Evolutionary conservation across 2,797 vertebrate genomes (phyloP).

Genomic region (Takifugu ocellatus): DNA sequence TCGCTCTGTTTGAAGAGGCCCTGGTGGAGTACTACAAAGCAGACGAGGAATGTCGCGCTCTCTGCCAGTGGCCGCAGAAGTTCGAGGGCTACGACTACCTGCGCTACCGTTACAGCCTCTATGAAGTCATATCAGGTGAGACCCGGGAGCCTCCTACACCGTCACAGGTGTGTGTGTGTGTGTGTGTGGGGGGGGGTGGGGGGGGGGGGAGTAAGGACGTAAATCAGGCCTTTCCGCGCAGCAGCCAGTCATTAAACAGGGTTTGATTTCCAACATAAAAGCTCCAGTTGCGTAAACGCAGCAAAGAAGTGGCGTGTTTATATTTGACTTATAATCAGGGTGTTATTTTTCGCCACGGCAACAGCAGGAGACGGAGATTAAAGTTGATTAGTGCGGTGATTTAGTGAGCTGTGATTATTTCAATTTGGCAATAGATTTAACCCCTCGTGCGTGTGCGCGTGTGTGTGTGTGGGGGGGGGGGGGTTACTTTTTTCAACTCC

Average conservation of each 20-base stretch:
- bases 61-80: slow-evolving; percentile 88
- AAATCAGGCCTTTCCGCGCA: slow-evolving; percentile 2
- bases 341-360: slow-evolving; percentile 41
- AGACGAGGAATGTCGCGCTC: slow-evolving; percentile 84
- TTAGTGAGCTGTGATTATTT: not conserved
- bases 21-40: slow-evolving; percentile 83
- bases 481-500: slow-evolving; percentile 16
- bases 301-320: slow-evolving; percentile 12
- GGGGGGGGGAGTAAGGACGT: no score
- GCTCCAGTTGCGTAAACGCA: slow-evolving; percentile 27
- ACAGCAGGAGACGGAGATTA: not conserved
- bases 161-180: slow-evolving; percentile 5
- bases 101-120: slow-evolving; percentile 83
- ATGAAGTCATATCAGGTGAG: slow-evolving; percentile 91
- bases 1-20: slow-evolving; percentile 83
- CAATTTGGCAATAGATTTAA: not conserved
- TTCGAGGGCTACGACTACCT: slow-evolving; percentile 87
- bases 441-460: no score
- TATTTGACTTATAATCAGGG: slow-evolving; percentile 51
- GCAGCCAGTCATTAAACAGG: slow-evolving; percentile 16
- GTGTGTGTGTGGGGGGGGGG: no score
- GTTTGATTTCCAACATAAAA: slow-evolving; percentile 29
- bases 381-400: not conserved
- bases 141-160: not conserved
- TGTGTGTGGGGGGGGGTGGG: no score